Percentiles rank a stretch among this genome's conserved stretches.
Conservation (phyloP, 2,888 invertebrate genomes). For the Leucoma salicis region DNA sequence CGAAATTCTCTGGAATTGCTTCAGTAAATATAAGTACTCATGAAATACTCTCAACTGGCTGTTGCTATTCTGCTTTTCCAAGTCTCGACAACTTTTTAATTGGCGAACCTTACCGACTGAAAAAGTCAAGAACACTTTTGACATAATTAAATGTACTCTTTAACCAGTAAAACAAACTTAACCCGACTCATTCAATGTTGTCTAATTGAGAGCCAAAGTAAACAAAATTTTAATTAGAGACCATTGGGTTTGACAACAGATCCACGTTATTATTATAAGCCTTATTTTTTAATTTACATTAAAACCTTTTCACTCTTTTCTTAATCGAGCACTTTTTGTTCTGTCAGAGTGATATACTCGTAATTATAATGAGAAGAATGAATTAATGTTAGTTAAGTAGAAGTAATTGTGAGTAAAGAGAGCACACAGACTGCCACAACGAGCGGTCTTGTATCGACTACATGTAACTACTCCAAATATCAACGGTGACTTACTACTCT, state of each 20-base stretch:
- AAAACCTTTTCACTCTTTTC: no score
- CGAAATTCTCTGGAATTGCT: no score
- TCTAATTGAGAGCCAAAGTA: background rate
- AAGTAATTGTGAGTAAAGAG: no score
- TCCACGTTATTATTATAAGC: background rate
- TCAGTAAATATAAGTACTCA: background rate
- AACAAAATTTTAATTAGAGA: constrained; percentile 13
- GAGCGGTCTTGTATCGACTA: no score
- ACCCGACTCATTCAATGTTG: background rate
- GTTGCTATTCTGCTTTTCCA: background rate
- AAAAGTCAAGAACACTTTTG: background rate
- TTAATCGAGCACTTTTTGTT: no score
- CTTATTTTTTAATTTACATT: no score
- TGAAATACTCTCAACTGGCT: background rate
- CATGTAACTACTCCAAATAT: no score
- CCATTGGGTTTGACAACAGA: constrained; percentile 17
- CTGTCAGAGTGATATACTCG: no score
- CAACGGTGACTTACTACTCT: no score
- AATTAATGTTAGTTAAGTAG: no score
- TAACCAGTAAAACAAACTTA: background rate
- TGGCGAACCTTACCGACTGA: background rate
- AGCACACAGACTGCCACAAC: no score
- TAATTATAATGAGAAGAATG: no score
- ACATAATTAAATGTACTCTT: background rate
- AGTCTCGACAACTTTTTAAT: background rate